Base-by-base conservation (phyloP, 2,888 invertebrate species). In the Tortricodes alternella region DNA sequence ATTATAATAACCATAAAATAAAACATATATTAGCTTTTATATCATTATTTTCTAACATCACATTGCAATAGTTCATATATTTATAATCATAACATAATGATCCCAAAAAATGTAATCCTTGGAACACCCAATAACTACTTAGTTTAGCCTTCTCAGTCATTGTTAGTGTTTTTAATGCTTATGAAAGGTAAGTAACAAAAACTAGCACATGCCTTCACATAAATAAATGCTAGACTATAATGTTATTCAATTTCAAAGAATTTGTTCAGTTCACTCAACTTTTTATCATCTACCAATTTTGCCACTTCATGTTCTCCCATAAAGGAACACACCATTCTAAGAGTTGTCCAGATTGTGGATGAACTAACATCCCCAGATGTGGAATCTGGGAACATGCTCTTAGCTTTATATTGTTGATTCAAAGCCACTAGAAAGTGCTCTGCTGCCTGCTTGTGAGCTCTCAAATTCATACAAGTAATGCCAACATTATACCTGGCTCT, bases 401-500 rank as follows among this genome's bases (percentile, higher is more conserved):
- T 89, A 62, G 80, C 91, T 78, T 74, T 94, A 16, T 95, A 93
- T 89, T 99, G 99, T 81, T 98, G 95, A 83, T 97, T 98, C 29
- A 99, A 87, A 0, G 99, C 98, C 2, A 95, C 95, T 44, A 99
- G 83, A 70, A 99, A 95, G 89, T 99, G 99, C 80, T 99, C 98
- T 9, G 96, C 97, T 4, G 99, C 98, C 89, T 99, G 96, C 74
- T 95, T 98, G 76, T 99, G 96, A 38, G 98, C 97, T 67, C 96
- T 95, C 39, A 99, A 92, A 85, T 99, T 99, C 87, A 99, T 97
- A 78, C 99, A 99, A 58, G 98, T 97, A 52, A 99, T 98, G 19
- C 99, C 99, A 57, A 99, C 95, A 90, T 99, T 99, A 80, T 98
- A 99, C 59, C 99, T 93, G 5, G 99, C 98, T 58, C 99, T 92